These are phyloP conservation scores for Capitulum mitella DNA, from an alignment of 2,888 invertebrate genomes.

Conservation along the genomic window DNA sequence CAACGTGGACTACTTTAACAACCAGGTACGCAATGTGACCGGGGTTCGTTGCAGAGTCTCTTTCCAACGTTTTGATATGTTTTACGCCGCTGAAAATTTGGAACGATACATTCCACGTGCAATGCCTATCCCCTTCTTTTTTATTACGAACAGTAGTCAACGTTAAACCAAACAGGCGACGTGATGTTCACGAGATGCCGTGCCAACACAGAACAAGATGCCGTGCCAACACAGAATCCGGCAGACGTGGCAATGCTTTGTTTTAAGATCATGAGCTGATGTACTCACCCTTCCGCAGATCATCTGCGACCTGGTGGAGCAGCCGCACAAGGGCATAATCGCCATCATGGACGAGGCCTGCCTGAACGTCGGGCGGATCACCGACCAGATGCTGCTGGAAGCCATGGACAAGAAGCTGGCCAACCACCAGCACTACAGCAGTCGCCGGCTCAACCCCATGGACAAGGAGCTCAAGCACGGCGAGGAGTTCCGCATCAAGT, in stretches of 20 bases:
- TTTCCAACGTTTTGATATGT: no score
- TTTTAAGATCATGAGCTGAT: no score
- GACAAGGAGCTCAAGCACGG: slow-evolving; percentile 72
- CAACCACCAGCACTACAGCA: slow-evolving; percentile 82
- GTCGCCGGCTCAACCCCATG: slow-evolving; percentile 70
- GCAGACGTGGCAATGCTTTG: no score
- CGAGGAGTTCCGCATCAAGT: slow-evolving; percentile 73
- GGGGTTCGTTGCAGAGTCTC: no score
- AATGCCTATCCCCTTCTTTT: no score
- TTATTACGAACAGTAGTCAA: no score
- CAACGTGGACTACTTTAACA: slow-evolving; percentile 93
- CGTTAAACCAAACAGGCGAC: neutral
- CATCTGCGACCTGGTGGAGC: slow-evolving; percentile 92
- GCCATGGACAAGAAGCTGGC: slow-evolving; percentile 85
- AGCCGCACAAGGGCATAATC: slow-evolving; percentile 78
- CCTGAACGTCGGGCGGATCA: slow-evolving; percentile 86
- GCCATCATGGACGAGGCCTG: slow-evolving; percentile 97
- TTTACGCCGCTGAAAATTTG: no score
- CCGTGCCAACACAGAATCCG: no score
- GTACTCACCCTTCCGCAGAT: slow-evolving; percentile 41
- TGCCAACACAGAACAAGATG: no score
- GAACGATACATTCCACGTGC: no score
- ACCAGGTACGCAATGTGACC: slow-evolving; percentile 61
- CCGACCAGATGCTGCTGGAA: slow-evolving; percentile 72
- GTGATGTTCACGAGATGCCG: neutral